Base-by-base conservation (phyloP, 2,888 invertebrate genomes). In the Harpagoxenus sublaevis region DNA sequence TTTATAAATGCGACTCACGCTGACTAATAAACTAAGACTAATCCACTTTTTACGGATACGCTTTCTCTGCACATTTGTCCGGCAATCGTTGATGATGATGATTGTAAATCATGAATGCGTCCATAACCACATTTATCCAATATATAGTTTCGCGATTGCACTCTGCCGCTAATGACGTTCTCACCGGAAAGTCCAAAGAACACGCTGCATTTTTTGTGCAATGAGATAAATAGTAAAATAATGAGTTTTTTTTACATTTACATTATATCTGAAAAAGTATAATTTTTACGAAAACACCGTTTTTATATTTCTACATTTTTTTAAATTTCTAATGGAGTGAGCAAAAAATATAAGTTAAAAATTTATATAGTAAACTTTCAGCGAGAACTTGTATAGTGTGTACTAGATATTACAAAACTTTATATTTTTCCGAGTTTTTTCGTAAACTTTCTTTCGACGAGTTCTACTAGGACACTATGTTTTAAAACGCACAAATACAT, bases 1-100 rank as follows among this genome's bases (percentile, higher is more conserved):
- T 81, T 81, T 71, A 71, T 71, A 71, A 81, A 39, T 48, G 73
- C 79, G 73, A 71, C 18, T 81, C 79, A 71, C 35, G 79, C 71
- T 35, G 45, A 70, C 79, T 81, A 71, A 81, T 81, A 81, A 71
- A 81, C 39, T 60, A 81, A 18, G 60, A 81, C 48, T 71, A 81
- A 71, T 71, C 48, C 48, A 48, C 12, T 81, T 79, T 79, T 81
- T 81, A 71, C 48, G 79, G 60, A 57, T 60, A 71, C 73, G 79
- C 79, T 81, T 81, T 81, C 74, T 81, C 79, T 53, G 12, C 48
- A 68, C 60, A 39, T 73, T 81, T 60, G 39, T 45, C 39, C 60
- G 35, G 23, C 48, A 60, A 57, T 60, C 48, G 8, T 12, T 48
- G 39, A 81, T 70, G 70, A 57, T 45, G 79, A 28, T 66, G 77